Evolutionary conservation across 2,888 invertebrate species (phyloP).

Genomic region (Agriopis aurantiaria): DNA sequence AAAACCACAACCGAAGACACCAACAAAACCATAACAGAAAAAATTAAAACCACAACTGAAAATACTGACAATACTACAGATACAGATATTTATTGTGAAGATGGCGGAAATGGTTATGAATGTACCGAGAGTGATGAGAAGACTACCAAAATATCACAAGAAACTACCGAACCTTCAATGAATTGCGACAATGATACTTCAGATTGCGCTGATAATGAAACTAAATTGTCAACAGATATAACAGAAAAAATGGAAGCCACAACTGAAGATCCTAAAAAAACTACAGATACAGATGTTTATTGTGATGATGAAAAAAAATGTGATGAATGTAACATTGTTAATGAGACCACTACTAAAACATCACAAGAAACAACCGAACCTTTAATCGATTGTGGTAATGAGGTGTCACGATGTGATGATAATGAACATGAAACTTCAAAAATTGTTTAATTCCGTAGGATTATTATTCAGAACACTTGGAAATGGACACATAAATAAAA

Average conservation of each 20-base stretch:
- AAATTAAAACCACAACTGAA: not conserved
- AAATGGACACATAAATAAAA: no score
- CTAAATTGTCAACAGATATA: not conserved
- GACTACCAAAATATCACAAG: not conserved
- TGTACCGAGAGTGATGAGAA: not conserved
- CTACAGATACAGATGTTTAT: not conserved
- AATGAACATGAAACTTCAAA: no score
- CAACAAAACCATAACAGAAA: no score
- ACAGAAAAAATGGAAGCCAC: constrained; percentile 4
- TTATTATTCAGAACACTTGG: no score
- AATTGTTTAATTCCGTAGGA: no score
- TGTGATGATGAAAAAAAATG: not conserved
- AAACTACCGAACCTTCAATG: not conserved
- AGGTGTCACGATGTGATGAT: not conserved
- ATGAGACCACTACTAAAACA: not conserved
- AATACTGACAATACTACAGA: not conserved
- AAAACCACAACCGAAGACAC: no score
- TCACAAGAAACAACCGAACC: not conserved
- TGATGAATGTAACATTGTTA: not conserved
- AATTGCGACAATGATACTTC: not conserved
- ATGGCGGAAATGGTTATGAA: not conserved
- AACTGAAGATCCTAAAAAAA: not conserved
- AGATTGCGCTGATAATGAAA: not conserved
- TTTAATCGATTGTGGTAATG: not conserved
- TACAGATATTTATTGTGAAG: not conserved